phyloP scores from a whole-genome alignment of 2,888 invertebrate genomes.

The Ernsta delagoae region DNA sequence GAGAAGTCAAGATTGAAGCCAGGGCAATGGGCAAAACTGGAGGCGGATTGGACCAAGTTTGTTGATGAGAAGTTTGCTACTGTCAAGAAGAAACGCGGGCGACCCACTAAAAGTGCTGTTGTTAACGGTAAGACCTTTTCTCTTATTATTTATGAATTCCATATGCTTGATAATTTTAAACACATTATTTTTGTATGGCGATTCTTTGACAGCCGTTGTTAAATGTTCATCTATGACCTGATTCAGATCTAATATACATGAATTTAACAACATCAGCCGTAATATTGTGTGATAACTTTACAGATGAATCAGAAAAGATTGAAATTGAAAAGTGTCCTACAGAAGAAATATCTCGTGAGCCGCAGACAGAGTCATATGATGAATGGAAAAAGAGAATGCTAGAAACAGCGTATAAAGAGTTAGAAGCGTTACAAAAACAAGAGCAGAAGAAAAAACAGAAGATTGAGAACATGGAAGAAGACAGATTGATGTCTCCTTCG shows the following conservation, averaged over 20 bases:
- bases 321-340: conserved; percentile 53
- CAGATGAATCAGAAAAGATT: conserved; percentile 56
- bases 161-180: neutral
- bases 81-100: conserved; percentile 55
- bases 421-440: conserved; percentile 50
- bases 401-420: conserved; percentile 71
- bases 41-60: conserved; percentile 84
- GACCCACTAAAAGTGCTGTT: conserved; percentile 49
- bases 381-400: conserved; percentile 86
- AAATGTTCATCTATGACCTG: too few species aligned
- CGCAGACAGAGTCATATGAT: conserved; percentile 83
- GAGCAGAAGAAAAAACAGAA: conserved; percentile 37
- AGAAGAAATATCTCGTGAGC: conserved; percentile 52
- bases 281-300: conserved; percentile 22
- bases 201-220: too few species aligned
- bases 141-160: neutral
- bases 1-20: conserved; percentile 85
- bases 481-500: conserved; percentile 1
- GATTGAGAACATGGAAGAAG: conserved; percentile 25
- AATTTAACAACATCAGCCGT: too few species aligned
- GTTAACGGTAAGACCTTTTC: conserved; percentile 49
- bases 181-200: too few species aligned
- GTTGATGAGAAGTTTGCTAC: conserved; percentile 64
- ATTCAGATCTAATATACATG: too few species aligned
- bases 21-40: conserved; percentile 85